Conservation (phyloP, 2,888 invertebrate species). For the Gortyna flavago region DNA sequence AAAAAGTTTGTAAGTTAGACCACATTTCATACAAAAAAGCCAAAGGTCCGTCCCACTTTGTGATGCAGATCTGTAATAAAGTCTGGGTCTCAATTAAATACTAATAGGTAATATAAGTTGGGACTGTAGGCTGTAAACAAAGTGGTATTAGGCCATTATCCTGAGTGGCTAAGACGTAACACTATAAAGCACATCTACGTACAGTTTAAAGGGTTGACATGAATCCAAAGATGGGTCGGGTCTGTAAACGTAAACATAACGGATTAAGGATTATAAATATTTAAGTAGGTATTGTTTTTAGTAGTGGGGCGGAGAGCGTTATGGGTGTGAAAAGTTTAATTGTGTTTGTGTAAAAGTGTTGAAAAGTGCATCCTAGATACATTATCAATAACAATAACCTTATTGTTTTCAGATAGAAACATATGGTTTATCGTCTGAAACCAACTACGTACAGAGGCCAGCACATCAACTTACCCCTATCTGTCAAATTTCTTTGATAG, state of each 20-base stretch:
- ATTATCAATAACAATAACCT: not conserved
- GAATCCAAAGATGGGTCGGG: constrained; percentile 59
- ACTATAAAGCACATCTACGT: constrained; percentile 44
- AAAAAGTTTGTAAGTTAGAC: constrained; percentile 35
- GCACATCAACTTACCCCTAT: too few relatives aligned
- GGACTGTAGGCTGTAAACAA: constrained; percentile 52
- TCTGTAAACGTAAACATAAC: constrained; percentile 57
- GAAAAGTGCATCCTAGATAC: too few relatives aligned
- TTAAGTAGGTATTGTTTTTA: constrained; percentile 61
- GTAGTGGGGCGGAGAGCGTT: constrained; percentile 6
- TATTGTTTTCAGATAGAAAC: not conserved
- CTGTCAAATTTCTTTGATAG: too few relatives aligned
- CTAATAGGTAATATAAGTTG: constrained; percentile 59
- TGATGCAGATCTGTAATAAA: constrained; percentile 54
- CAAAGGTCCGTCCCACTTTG: constrained; percentile 20
- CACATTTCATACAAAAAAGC: constrained; percentile 4
- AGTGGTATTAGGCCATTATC: constrained; percentile 51
- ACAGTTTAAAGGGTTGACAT: constrained; percentile 57
- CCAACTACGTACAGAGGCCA: too few relatives aligned
- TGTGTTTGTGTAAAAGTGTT: too few relatives aligned
- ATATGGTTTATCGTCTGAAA: not conserved
- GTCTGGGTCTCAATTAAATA: constrained; percentile 51
- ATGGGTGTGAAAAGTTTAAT: constrained; percentile 13
- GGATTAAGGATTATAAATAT: constrained; percentile 66
- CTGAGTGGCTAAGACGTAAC: constrained; percentile 57